phyloP scores from a whole-genome alignment of 2,113 vertebrate genomes.

The Ondatra zibethicus region DNA sequence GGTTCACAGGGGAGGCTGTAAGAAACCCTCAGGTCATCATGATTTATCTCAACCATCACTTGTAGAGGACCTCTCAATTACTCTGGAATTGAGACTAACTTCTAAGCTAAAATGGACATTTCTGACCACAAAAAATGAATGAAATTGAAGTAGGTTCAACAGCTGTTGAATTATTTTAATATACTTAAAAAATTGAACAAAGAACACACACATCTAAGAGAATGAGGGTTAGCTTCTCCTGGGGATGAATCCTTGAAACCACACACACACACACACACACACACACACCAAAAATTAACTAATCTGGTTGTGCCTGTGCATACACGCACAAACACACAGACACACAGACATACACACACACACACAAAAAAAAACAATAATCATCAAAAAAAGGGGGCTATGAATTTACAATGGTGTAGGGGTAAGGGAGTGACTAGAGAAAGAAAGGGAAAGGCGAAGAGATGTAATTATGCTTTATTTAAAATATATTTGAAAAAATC shows the following conservation, averaged over 20 bases:
- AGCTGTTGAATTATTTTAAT: not conserved
- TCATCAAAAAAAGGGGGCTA: not conserved
- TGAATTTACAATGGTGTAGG: not conserved
- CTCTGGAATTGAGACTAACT: not conserved
- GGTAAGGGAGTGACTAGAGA: not conserved
- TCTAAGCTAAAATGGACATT: not conserved
- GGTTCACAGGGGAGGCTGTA: not conserved
- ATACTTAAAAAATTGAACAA: not conserved
- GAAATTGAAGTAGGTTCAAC: not conserved
- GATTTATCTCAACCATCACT: not conserved
- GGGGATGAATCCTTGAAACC: not conserved
- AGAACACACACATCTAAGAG: not conserved
- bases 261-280: not conserved
- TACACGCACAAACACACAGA: too few relatives aligned
- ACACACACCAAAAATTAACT: too few relatives aligned
- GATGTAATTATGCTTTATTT: not conserved
- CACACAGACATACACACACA: not conserved
- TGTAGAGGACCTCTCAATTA: not conserved
- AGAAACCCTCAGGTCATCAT: not conserved
- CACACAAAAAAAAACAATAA: not conserved
- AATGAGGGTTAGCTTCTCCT: not conserved
- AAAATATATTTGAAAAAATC: not conserved
- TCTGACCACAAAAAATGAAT: not conserved
- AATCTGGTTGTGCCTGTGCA: too few relatives aligned
- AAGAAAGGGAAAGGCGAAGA: not conserved